Evolutionary conservation across 2,888 invertebrate genomes (phyloP), one percentile per base, ranked within the genome.

Genomic region (Hedya salicella): DNA sequence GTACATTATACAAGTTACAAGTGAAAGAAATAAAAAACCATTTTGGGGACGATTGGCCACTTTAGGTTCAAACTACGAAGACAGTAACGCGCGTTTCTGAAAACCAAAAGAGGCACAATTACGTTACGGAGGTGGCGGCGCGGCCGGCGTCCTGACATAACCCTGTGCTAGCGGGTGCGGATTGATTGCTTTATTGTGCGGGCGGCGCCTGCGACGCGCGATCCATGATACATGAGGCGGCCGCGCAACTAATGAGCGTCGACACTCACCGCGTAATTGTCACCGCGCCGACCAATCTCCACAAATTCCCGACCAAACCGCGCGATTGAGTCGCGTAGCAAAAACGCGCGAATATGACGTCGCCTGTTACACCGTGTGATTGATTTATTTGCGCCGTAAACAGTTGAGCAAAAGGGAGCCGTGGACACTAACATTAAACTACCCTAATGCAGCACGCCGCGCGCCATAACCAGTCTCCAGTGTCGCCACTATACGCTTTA

Each of bases 131-230:
- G 36, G 30, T 74, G 76, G 76, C 75, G 42, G 75, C 65, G 72
- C 73, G 76, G 71, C 73, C 73, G 74, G 72, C 68, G 78, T 76
- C 69, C 59, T 49, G 59, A 53, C 65, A 60, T 46, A 65, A 60
- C 65, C 68, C 68, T 71, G 68, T 44, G 59, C 49, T 67, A 64
- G 67, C 79, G 77, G 76, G 81, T 79, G 78, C 81, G 82, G 87
- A 88, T 88, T 91, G 91, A 91, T 90, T 90, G 89, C 90, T 91
- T 89, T 89, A 91, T 91, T 91, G 91, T 89, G 75, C 76, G 76
- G 77, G 76, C 73, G 80, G 79, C 75, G 76, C 74, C 74, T 77
- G 76, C 83, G 86, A 89, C 87, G 87, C 87, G 88, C 79, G 75
- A 87, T 88, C 89, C 89, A 89, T 91, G 88, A 88, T 88, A 89